phyloP scores from a whole-genome alignment of 2,113 vertebrate genomes.

The Ptychochromis oligacanthus region DNA sequence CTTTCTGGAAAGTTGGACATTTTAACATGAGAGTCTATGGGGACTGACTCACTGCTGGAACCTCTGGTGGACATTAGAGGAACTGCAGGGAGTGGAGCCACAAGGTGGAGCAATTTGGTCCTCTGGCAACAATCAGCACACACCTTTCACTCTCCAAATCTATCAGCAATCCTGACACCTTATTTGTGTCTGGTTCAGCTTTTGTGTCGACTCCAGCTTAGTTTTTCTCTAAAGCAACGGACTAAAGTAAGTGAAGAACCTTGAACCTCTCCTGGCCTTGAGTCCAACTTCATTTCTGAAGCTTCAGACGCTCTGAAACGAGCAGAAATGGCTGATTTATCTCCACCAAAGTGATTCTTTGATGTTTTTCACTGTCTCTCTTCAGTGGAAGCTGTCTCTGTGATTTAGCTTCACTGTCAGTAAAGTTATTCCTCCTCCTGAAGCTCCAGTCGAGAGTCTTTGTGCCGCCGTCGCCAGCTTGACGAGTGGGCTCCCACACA shows the following conservation, averaged over 20 bases:
- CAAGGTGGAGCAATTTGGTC: not conserved
- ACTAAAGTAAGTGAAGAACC: not conserved
- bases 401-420: not conserved
- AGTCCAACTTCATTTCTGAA: accelerated
- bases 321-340: not conserved
- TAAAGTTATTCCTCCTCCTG: not conserved
- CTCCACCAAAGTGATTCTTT: not conserved
- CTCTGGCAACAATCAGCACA: not conserved
- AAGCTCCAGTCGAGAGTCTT: slow-evolving; percentile 31
- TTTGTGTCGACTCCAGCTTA: not conserved
- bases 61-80: no score
- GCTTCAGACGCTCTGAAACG: no score
- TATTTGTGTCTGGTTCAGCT: not conserved
- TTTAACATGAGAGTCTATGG: no score
- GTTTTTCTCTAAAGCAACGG: not conserved
- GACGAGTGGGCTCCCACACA: slow-evolving; percentile 31
- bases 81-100: not conserved
- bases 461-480: slow-evolving; percentile 39
- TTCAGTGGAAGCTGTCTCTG: not conserved
- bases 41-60: not conserved
- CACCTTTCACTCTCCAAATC: not conserved
- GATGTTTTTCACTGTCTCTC: not conserved
- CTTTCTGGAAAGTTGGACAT: no score
- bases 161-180: not conserved
- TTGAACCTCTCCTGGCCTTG: not conserved